Conservation (phyloP, 1,140 invertebrate genomes). For the Rhopalosiphum maidis region DNA sequence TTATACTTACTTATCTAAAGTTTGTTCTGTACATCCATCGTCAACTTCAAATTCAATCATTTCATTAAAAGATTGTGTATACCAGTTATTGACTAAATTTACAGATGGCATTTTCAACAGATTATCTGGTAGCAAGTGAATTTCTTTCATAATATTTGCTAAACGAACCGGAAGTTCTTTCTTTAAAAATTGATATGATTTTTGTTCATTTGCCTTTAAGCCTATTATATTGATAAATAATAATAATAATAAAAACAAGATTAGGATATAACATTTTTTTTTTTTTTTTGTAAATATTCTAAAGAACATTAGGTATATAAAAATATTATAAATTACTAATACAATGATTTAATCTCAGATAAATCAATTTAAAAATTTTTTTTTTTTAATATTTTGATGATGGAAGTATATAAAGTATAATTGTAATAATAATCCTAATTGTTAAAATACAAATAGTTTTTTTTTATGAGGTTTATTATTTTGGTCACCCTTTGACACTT, state of each 20-base stretch:
- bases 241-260: neutral
- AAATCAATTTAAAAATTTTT: too few species aligned
- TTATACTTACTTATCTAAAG: constrained; percentile 57
- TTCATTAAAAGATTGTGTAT: constrained; percentile 90
- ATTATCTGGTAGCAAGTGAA: constrained; percentile 88
- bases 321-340: too few species aligned
- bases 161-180: constrained; percentile 94
- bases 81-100: constrained; percentile 86
- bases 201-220: constrained; percentile 85
- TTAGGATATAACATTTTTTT: too few species aligned
- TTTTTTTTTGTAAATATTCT: too few species aligned
- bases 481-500: too few species aligned
- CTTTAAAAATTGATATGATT: constrained; percentile 90
- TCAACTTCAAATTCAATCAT: constrained; percentile 90
- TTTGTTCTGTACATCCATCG: constrained; percentile 65
- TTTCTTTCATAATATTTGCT: constrained; percentile 99
- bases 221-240: constrained; percentile 73
- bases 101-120: constrained; percentile 89
- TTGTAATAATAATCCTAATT: neutral
- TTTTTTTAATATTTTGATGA: too few species aligned
- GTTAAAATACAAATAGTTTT: neutral
- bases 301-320: too few species aligned
- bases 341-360: too few species aligned
- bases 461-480: neutral
- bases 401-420: too few species aligned